phyloP scores from a whole-genome alignment of 2,113 vertebrate genomes.

The Cacatua alba region DNA sequence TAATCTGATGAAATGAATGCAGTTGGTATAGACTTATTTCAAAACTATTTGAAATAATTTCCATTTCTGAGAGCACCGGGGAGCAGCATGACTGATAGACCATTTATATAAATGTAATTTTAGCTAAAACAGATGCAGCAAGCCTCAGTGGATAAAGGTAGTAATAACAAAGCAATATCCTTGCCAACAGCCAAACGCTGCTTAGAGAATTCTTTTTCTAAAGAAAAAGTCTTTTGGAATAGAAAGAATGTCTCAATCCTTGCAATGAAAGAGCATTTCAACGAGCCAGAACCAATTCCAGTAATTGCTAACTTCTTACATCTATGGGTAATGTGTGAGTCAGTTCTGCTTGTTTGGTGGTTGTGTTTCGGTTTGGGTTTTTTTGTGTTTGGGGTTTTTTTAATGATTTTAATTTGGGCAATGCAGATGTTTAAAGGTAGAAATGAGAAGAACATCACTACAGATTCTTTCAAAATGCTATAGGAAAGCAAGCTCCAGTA shows the following conservation, averaged over 20 bases:
- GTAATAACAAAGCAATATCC: not conserved
- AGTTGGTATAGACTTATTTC: not conserved
- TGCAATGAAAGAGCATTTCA: not conserved
- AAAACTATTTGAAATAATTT: not conserved
- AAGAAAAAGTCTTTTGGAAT: not conserved
- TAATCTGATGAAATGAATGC: not conserved
- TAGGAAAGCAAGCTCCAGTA: not conserved
- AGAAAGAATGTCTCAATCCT: not conserved
- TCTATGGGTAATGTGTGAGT: not conserved
- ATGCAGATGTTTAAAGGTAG: not conserved
- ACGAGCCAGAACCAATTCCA: not conserved
- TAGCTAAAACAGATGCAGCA: conserved; percentile 1
- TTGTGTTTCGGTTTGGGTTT: not conserved
- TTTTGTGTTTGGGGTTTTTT: not conserved
- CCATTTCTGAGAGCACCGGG: not conserved
- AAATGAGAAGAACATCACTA: not conserved
- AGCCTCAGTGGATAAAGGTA: not conserved
- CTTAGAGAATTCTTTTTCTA: not conserved
- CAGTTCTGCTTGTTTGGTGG: not conserved
- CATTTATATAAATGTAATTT: not conserved
- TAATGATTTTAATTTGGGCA: not conserved
- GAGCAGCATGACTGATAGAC: not conserved
- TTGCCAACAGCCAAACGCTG: not conserved
- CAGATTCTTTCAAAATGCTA: not conserved
- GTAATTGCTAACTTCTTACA: not conserved